Evolutionary conservation across 2,113 vertebrate species (phyloP).

Genomic region (Corythaixoides concolor): DNA sequence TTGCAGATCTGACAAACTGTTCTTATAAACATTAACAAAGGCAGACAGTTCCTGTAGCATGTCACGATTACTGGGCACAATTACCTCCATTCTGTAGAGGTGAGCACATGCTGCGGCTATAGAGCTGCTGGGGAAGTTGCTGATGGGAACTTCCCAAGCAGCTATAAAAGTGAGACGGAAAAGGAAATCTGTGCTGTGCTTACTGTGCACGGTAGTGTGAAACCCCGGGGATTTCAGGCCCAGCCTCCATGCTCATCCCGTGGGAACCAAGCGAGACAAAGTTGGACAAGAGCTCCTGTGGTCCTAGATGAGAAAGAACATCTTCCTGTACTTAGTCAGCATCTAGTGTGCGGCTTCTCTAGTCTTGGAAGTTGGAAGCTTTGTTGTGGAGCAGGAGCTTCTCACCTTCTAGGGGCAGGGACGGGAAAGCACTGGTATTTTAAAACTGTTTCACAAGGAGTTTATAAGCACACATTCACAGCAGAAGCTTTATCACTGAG

Average conservation of each 20-base stretch:
- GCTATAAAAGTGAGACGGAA: background rate
- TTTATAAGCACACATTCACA: background rate
- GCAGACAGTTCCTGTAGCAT: background rate
- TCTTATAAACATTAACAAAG: background rate
- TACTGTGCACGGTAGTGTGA: background rate
- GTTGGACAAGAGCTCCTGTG: background rate
- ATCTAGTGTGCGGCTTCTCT: background rate
- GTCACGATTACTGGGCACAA: fast-evolving
- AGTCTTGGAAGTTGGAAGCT: background rate
- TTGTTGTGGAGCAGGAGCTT: background rate
- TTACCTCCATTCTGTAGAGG: background rate
- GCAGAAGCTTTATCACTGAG: background rate
- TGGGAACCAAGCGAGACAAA: background rate
- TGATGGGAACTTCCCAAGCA: background rate
- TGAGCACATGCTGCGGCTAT: background rate
- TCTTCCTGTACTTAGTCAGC: background rate
- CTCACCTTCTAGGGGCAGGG: background rate
- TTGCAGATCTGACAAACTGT: background rate
- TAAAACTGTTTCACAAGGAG: background rate
- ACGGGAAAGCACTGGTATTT: background rate
- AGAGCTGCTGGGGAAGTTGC: background rate
- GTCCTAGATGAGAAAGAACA: background rate
- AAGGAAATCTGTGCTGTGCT: background rate
- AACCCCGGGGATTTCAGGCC: background rate
- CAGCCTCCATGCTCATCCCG: fast-evolving